Conservation (phyloP, 2,113 vertebrate genomes). For the Epinephelus cyanopodus region DNA sequence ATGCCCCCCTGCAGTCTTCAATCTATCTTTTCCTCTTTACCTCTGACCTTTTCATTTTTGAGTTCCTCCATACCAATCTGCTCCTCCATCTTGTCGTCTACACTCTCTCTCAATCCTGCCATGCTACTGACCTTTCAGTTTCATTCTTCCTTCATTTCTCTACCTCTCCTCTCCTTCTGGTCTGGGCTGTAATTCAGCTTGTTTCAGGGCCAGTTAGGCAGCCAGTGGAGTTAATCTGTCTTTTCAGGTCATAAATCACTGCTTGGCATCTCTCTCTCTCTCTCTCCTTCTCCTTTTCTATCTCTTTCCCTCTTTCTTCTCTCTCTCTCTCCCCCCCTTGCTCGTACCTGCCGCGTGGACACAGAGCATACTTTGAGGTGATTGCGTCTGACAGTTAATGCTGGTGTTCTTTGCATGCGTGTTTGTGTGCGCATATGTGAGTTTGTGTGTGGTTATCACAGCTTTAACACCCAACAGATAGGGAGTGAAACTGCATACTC, state of each 20-base stretch:
- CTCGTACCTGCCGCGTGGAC: constrained; percentile 58
- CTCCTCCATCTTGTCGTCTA: constrained; percentile 73
- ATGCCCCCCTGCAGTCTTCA: constrained; percentile 64
- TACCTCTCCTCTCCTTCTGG: constrained; percentile 71
- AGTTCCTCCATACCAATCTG: constrained; percentile 69
- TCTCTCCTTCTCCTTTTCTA: constrained; percentile 54
- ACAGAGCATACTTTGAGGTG: constrained; percentile 56
- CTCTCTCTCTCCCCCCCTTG: constrained; percentile 21
- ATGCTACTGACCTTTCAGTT: constrained; percentile 77
- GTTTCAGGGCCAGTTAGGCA: constrained; percentile 86
- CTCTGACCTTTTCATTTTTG: constrained; percentile 81
- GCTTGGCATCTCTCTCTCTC: constrained; percentile 72
- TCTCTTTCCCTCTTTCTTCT: constrained; percentile 18
- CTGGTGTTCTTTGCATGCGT: constrained; percentile 67
- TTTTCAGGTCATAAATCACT: constrained; percentile 84
- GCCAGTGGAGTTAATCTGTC: constrained; percentile 85
- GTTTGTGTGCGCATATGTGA: constrained; percentile 31
- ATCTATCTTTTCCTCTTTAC: constrained; percentile 76
- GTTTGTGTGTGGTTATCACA: constrained; percentile 52
- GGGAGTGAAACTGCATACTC: constrained; percentile 62
- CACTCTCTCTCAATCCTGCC: constrained; percentile 70
- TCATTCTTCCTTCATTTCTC: constrained; percentile 73
- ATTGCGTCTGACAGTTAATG: constrained; percentile 69
- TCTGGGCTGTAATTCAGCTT: constrained; percentile 82
- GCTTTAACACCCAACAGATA: constrained; percentile 62